phyloP scores from a whole-genome alignment of 2,888 invertebrate species.

The Nephrocerus scutellatus region DNA sequence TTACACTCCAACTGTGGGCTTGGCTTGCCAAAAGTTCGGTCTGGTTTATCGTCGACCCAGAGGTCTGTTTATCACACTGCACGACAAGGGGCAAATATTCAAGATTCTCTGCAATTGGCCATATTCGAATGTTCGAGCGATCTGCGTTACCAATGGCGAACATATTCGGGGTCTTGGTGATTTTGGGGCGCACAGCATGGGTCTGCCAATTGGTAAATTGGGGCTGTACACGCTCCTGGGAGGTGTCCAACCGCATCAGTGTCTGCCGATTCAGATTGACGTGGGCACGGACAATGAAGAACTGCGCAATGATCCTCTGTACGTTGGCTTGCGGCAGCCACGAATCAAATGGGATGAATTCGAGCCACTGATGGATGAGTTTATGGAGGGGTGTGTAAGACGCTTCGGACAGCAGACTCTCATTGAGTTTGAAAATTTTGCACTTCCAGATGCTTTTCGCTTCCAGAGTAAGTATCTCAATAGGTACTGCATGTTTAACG shows the following conservation, averaged over 20 bases:
- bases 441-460: conserved; percentile 28
- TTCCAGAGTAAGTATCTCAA: conserved; percentile 24
- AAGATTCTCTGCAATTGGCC: conserved; percentile 30
- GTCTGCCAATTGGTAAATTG: conserved; percentile 28
- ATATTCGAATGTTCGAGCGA: conserved; percentile 13
- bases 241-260: conserved; percentile 18
- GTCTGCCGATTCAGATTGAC: conserved; percentile 24
- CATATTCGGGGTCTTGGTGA: conserved; percentile 29
- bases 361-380: conserved; percentile 25
- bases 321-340: conserved; percentile 25
- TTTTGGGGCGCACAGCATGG: conserved; percentile 32
- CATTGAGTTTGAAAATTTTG: conserved; percentile 31
- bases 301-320: conserved; percentile 25
- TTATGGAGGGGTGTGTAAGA: conserved; percentile 17
- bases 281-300: conserved; percentile 26
- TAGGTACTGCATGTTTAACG: conserved; percentile 26
- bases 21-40: conserved; percentile 91
- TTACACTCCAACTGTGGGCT: conserved; percentile 94
- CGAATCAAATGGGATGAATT: conserved; percentile 27
- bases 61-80: conserved; percentile 62
- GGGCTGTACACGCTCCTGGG: conserved; percentile 28
- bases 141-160: conserved; percentile 30
- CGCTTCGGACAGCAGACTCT: conserved; percentile 21
- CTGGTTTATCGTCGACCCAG: conserved; percentile 77
- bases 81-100: conserved; percentile 22